Percentiles rank a stretch among this genome's conserved stretches.
These are phyloP conservation scores for Chaunax sp. DNA, from an alignment of 2,797 vertebrate genomes.

Conservation along the genomic window DNA sequence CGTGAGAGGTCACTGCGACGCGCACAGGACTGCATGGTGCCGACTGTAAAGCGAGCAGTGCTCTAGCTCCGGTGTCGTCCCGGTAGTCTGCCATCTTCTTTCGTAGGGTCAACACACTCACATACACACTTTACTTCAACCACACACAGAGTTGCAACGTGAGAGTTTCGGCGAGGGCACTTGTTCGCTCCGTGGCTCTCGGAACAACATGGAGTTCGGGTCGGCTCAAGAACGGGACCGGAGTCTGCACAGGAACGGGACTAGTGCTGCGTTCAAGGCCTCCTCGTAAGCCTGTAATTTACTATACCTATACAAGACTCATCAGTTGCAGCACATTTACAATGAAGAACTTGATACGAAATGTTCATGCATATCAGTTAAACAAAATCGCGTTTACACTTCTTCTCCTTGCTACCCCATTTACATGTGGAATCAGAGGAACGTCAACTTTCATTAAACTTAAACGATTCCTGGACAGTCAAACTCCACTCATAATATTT, in stretches of 20 bases:
- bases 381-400: neutral
- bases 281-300: neutral
- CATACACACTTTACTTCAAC: slow-evolving; percentile 55
- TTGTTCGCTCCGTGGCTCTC: slow-evolving; percentile 79
- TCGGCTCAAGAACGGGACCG: slow-evolving; percentile 64
- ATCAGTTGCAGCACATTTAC: too few species aligned
- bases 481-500: neutral
- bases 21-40: slow-evolving; percentile 90
- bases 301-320: too few species aligned
- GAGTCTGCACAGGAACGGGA: slow-evolving; percentile 52
- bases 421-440: too few species aligned
- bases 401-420: too few species aligned
- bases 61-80: slow-evolving; percentile 92
- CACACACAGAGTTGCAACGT: slow-evolving; percentile 78
- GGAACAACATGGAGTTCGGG: slow-evolving; percentile 84
- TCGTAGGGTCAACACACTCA: slow-evolving; percentile 64
- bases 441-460: neutral
- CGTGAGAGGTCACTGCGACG: slow-evolving; percentile 80
- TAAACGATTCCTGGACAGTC: neutral
- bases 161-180: slow-evolving; percentile 77
- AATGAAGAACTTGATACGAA: neutral
- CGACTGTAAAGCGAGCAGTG: slow-evolving; percentile 91
- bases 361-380: neutral
- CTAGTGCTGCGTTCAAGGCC: slow-evolving; percentile 38
- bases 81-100: slow-evolving; percentile 94